Conservation (phyloP, 2,888 invertebrate species). For the Miltochrista miniata region DNA sequence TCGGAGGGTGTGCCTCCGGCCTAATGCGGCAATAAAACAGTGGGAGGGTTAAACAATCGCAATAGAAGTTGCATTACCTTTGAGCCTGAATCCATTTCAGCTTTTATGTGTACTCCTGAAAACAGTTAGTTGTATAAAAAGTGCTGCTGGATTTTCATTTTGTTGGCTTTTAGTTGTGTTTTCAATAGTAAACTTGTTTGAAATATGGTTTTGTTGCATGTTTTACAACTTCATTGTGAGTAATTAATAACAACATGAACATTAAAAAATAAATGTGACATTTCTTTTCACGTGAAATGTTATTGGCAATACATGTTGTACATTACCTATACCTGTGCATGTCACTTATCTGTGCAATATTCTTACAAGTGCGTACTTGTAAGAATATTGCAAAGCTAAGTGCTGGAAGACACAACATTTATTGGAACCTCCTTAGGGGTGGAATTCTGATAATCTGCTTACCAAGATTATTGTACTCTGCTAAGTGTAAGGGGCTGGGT, state of each 20-base stretch:
- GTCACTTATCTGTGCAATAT: no score
- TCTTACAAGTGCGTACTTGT: no score
- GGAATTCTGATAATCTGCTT: no score
- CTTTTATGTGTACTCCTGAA: conserved; percentile 1
- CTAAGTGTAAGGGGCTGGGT: no score
- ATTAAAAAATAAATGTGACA: no score
- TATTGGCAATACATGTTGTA: no score
- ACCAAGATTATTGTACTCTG: no score
- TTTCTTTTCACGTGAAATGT: no score
- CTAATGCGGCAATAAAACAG: conserved; percentile 5
- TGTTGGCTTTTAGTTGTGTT: not conserved
- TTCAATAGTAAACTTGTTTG: not conserved
- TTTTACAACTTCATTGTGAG: not conserved
- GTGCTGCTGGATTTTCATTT: conserved; percentile 3
- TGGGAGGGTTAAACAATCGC: conserved; percentile 5
- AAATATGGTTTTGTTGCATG: not conserved
- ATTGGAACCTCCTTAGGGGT: no score
- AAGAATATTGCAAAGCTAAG: no score
- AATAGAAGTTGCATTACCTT: conserved; percentile 9
- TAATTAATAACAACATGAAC: not conserved
- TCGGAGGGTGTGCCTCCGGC: not conserved
- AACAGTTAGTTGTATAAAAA: conserved; percentile 16
- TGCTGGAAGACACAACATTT: no score
- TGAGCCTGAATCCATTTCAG: conserved; percentile 7
- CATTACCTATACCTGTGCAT: no score